These are phyloP conservation scores for Hippoglossus hippoglossus DNA, from an alignment of 2,797 vertebrate genomes.

Conservation along the genomic window DNA sequence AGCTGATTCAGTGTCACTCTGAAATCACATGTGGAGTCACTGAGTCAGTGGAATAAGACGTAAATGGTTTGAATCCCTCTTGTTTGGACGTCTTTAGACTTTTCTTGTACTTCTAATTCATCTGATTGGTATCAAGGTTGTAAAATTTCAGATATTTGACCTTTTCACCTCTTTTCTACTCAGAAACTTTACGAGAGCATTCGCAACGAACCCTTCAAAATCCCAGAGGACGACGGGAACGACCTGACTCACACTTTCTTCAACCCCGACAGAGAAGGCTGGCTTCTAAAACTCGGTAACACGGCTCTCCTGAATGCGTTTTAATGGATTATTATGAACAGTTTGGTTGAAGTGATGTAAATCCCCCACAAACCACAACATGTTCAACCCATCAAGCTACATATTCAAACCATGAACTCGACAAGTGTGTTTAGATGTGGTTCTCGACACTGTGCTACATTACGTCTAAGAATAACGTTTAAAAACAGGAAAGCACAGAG, in stretches of 20 bases:
- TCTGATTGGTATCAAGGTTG: not conserved
- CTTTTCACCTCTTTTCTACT: not conserved
- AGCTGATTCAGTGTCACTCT: too few species aligned
- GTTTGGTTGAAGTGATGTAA: too few species aligned
- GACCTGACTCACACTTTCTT: conserved; percentile 97
- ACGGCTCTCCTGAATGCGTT: not conserved
- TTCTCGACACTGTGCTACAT: not conserved
- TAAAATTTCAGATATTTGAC: not conserved
- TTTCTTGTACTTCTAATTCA: not conserved
- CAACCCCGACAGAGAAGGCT: conserved; percentile 94
- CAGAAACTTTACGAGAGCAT: conserved; percentile 96
- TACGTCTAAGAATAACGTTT: not conserved
- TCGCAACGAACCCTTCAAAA: conserved; percentile 93
- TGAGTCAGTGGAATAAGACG: too few species aligned
- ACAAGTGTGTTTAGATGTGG: too few species aligned
- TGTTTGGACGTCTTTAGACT: not conserved
- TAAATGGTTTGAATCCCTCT: too few species aligned
- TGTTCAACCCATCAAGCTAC: too few species aligned
- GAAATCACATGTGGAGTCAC: too few species aligned
- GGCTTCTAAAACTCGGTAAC: conserved; percentile 95
- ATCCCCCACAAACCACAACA: not conserved
- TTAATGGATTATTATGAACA: not conserved
- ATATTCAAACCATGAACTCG: too few species aligned
- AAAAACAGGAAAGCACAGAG: conserved; percentile 40
- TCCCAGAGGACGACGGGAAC: conserved; percentile 91